phyloP scores from a whole-genome alignment of 2,888 invertebrate genomes.

The Atethmia centrago region DNA sequence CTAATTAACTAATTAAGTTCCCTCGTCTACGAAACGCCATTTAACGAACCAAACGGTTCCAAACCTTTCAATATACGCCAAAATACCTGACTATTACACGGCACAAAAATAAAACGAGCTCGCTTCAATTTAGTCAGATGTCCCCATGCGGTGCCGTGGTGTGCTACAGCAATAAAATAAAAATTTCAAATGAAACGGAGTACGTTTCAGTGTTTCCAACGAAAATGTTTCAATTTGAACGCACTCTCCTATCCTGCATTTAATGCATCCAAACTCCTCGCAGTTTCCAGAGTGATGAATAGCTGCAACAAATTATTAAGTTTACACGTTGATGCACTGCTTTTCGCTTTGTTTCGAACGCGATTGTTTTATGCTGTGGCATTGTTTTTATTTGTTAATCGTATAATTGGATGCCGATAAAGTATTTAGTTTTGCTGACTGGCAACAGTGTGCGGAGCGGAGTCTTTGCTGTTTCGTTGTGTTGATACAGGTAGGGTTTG shows the following conservation, averaged over 20 bases:
- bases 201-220: conserved; percentile 60
- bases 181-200: conserved; percentile 66
- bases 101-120: conserved; percentile 51
- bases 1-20: conserved; percentile 50
- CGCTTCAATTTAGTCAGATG: conserved; percentile 61
- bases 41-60: conserved; percentile 33
- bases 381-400: conserved; percentile 59
- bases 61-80: conserved; percentile 28
- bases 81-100: conserved; percentile 38
- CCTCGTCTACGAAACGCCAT: conserved; percentile 27
- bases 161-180: conserved; percentile 60
- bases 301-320: conserved; percentile 59
- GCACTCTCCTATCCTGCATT: conserved; percentile 60
- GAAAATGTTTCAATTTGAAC: conserved; percentile 67
- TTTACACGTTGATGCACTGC: conserved; percentile 63
- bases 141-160: conserved; percentile 35
- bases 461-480: conserved; percentile 32
- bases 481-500: conserved; percentile 4
- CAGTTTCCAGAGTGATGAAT: conserved; percentile 60
- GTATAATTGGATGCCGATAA: conserved; percentile 58
- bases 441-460: conserved; percentile 23
- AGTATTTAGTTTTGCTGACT: conserved; percentile 59
- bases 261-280: conserved; percentile 61
- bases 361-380: conserved; percentile 56
- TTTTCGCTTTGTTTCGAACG: conserved; percentile 50